Base-by-base conservation (phyloP, 2,113 vertebrate species). In the Mirza zaza region DNA sequence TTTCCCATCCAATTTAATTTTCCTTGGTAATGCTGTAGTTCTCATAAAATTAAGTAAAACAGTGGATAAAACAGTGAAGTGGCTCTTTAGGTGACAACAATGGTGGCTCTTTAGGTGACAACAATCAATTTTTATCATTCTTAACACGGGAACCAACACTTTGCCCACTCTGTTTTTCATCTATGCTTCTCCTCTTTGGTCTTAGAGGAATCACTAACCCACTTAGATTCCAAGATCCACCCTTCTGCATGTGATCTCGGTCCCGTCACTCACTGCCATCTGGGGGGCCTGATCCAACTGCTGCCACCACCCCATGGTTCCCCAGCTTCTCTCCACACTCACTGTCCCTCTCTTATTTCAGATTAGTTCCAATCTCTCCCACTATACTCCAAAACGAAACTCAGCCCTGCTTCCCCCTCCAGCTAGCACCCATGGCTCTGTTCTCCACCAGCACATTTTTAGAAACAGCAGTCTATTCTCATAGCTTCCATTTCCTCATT, bases 391-490 rank as follows among this genome's bases (percentile, higher is more conserved):
- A 91, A 94, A 88, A 79, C n/a, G 45, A 57, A 82, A 29, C 10
- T 8, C 61, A 59, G 2, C 4, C 48, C 4, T 25, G 71, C 61
- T 21, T 18, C 55, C 50, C 20, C 10, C 70, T 23, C 55, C 73
- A 61, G 50, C 21, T 1, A 39, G 88, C 50, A n/a, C 80, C 20
- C 32, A 2, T 2, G 39, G 13, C 77, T 79, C 57, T 65, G 27
- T 39, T 36, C 68, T 52, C 75, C 68, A 86, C 17, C 1, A 5
- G 48, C 5, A 63, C 70, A 52, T 29, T 94, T 94, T 97, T 96
- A 94, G 89, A 93, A 94, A n/a, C 48, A 29, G 75, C 42, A 13
- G 6, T 80, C 89, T 96, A 68, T 86, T 87, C 86, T 91, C 50
- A 71, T 9, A 45, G 82, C 68, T 91, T 65, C 59, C 36, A 80